Conservation (phyloP, 1,140 invertebrate genomes). For the Pristionchus pacificus region DNA sequence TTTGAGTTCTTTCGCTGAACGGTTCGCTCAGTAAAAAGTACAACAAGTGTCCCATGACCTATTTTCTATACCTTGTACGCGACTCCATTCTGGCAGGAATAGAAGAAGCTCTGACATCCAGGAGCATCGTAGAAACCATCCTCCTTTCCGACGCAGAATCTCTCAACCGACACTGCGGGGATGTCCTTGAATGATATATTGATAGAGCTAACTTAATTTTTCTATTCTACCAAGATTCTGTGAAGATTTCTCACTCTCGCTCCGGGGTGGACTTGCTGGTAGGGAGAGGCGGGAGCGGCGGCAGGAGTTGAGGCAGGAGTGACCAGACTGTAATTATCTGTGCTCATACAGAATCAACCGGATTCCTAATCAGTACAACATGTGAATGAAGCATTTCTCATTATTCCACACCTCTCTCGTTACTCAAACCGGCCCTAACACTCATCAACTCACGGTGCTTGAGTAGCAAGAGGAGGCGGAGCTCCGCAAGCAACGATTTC, state of each 20-base stretch:
- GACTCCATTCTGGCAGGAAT: not conserved
- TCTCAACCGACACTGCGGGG: not conserved
- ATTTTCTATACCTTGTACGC: not conserved
- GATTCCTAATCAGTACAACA: too few relatives aligned
- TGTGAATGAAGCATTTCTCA: too few relatives aligned
- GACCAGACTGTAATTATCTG: not conserved
- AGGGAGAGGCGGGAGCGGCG: not conserved
- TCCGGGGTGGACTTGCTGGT: not conserved
- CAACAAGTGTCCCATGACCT: too few relatives aligned
- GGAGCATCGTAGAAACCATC: not conserved
- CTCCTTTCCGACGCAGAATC: not conserved
- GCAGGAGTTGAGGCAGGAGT: not conserved
- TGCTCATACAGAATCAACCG: too few relatives aligned
- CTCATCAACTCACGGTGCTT: not conserved
- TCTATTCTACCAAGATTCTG: not conserved
- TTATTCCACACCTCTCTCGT: too few relatives aligned
- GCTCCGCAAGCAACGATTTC: conserved; percentile 9
- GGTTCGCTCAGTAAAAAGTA: too few relatives aligned
- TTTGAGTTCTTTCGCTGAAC: too few relatives aligned
- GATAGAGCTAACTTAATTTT: too few relatives aligned
- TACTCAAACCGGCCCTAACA: too few relatives aligned
- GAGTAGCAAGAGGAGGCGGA: not conserved
- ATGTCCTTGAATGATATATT: too few relatives aligned
- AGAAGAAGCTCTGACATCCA: not conserved
- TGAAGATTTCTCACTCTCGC: not conserved